Conservation (phyloP, 2,113 vertebrate species). For the Sturnus vulgaris region DNA sequence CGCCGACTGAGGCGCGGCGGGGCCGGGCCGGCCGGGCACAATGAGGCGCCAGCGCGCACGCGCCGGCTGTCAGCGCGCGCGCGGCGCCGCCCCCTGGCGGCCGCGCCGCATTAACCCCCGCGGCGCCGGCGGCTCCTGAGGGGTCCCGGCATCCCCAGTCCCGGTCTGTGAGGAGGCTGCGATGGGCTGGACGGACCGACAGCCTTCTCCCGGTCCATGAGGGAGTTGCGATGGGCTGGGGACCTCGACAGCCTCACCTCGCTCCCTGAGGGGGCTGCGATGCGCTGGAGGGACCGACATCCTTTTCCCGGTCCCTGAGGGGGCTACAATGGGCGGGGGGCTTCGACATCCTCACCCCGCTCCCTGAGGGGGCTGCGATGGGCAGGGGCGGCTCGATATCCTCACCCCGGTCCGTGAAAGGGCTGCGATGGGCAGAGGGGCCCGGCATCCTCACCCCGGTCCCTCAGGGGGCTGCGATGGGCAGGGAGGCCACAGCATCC, state of each 20-base stretch:
- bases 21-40: slow-evolving; percentile 57
- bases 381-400: rapidly evolving
- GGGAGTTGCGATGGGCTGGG: not conserved
- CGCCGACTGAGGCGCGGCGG: slow-evolving; percentile 45
- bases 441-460: not conserved
- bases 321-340: not conserved
- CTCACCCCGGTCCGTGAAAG: not conserved
- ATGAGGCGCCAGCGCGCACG: slow-evolving; percentile 71
- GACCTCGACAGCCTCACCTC: no score
- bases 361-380: not conserved
- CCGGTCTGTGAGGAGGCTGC: not conserved
- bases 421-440: not conserved
- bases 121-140: not conserved
- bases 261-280: not conserved
- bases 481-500: rapidly evolving
- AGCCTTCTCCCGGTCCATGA: not conserved
- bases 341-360: not conserved
- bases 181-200: rapidly evolving
- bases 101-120: not conserved
- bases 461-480: not conserved
- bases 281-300: rapidly evolving
- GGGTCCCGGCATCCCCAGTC: rapidly evolving
- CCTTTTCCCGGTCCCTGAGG: not conserved
- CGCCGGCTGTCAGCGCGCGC: slow-evolving; percentile 73
- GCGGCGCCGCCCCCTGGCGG: slow-evolving; percentile 43